Evolutionary conservation across 2,888 invertebrate species (phyloP).

Genomic region (Blomia tropicalis): DNA sequence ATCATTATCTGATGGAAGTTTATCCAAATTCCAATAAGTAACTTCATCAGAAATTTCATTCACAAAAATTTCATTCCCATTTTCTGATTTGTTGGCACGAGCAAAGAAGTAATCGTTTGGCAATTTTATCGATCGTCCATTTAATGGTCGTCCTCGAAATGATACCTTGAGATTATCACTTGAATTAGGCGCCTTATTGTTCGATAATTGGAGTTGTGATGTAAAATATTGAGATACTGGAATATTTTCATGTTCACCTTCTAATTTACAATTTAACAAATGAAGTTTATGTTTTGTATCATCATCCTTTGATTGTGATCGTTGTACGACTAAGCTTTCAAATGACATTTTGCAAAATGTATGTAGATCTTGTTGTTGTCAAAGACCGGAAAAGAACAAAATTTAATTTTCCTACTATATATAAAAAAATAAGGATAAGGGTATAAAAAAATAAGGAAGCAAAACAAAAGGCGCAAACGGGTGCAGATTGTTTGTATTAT

Average conservation of each 20-base stretch:
- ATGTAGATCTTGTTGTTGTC: not conserved
- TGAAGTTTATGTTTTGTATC: slow-evolving; percentile 1
- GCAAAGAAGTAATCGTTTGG: not conserved
- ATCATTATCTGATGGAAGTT: not conserved
- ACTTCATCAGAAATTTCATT: not conserved
- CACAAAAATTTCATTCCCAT: not conserved
- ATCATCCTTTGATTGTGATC: too few relatives aligned
- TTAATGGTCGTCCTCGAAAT: slow-evolving; percentile 5
- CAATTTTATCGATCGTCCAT: not conserved
- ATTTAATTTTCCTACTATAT: not conserved
- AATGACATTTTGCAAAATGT: not conserved
- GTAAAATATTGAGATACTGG: not conserved
- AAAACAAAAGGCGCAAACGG: not conserved
- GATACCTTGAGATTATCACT: not conserved
- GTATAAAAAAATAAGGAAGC: too few relatives aligned
- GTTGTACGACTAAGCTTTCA: not conserved
- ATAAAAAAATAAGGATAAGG: too few relatives aligned
- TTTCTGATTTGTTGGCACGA: not conserved
- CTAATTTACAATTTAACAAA: slow-evolving; percentile 5
- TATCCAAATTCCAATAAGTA: slow-evolving; percentile 4
- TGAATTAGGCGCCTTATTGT: not conserved
- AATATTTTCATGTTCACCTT: not conserved
- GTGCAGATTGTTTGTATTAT: not conserved
- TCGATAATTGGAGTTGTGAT: not conserved
- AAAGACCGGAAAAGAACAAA: not conserved